phyloP scores from a whole-genome alignment of 2,797 vertebrate species.

The Anableps anableps region DNA sequence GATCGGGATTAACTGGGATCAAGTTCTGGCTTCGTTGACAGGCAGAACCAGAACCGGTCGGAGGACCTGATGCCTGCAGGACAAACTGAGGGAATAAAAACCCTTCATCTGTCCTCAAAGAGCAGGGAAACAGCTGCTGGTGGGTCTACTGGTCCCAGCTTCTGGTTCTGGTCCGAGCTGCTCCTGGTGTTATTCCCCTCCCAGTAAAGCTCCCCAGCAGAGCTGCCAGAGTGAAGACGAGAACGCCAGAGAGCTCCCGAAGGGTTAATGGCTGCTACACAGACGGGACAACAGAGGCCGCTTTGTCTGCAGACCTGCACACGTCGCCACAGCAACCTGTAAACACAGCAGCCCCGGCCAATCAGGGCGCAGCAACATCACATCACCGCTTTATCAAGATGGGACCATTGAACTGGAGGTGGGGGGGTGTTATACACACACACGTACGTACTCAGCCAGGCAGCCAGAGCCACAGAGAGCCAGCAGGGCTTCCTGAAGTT shows the following conservation, averaged over 20 bases:
- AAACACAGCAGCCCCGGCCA: conserved; percentile 54
- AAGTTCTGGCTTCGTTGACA: not conserved
- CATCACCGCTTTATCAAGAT: conserved; percentile 56
- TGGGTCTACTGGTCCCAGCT: not conserved
- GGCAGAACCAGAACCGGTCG: not conserved
- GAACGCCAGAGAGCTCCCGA: not conserved
- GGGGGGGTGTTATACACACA: conserved; percentile 40
- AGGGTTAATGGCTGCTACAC: not conserved
- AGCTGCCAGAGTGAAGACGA: not conserved
- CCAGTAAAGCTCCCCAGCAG: not conserved
- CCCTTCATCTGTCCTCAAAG: not conserved
- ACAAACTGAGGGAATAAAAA: not conserved
- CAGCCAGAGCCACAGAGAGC: conserved; percentile 12
- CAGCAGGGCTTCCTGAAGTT: no score
- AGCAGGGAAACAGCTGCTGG: not conserved
- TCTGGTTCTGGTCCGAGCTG: not conserved
- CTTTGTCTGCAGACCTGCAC: conserved; percentile 60
- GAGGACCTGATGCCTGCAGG: not conserved
- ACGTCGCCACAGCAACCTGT: conserved; percentile 43
- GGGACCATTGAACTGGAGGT: conserved; percentile 48
- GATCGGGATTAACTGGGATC: not conserved
- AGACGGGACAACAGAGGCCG: conserved; percentile 30
- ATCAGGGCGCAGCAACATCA: conserved; percentile 36
- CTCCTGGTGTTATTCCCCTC: not conserved
- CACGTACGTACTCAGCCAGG: no score